Evolutionary conservation across 2,113 vertebrate species (phyloP).

Genomic region (Canis aureus): DNA sequence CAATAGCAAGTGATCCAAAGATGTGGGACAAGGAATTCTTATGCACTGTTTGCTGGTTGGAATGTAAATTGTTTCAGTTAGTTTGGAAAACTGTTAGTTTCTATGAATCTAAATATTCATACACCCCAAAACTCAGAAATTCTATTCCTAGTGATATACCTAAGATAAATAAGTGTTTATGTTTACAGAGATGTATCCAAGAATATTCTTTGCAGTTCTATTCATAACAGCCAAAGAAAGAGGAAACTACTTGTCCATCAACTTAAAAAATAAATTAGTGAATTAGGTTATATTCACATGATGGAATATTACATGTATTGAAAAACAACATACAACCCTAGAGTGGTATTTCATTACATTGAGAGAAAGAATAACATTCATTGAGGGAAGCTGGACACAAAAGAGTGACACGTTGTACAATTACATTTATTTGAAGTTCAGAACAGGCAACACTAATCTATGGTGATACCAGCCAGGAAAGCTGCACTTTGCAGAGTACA

Average conservation of each 20-base stretch:
- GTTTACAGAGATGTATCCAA: neutral
- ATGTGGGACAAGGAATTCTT: neutral
- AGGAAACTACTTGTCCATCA: neutral
- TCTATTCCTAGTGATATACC: neutral
- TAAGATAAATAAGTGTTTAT: neutral
- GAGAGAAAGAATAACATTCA: neutral
- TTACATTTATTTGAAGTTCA: neutral
- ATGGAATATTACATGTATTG: neutral
- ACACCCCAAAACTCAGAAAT: neutral
- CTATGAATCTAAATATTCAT: neutral
- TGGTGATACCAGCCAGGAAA: neutral
- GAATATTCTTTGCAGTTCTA: neutral
- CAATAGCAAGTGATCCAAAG: slow-evolving; percentile 17
- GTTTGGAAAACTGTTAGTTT: slow-evolving; percentile 19
- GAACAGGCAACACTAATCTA: neutral
- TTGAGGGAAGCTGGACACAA: neutral
- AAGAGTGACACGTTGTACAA: too few relatives aligned
- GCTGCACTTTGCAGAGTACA: neutral
- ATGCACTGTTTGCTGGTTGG: neutral
- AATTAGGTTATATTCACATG: neutral
- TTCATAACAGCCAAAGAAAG: neutral
- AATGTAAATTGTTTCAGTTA: neutral
- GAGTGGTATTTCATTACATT: neutral
- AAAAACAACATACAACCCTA: neutral
- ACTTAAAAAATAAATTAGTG: neutral